A percentile compares a stretch with the other conserved stretches of the same genome.
phyloP scores from a whole-genome alignment of 1,140 invertebrate genomes.

The Dendroctonus valens region DNA sequence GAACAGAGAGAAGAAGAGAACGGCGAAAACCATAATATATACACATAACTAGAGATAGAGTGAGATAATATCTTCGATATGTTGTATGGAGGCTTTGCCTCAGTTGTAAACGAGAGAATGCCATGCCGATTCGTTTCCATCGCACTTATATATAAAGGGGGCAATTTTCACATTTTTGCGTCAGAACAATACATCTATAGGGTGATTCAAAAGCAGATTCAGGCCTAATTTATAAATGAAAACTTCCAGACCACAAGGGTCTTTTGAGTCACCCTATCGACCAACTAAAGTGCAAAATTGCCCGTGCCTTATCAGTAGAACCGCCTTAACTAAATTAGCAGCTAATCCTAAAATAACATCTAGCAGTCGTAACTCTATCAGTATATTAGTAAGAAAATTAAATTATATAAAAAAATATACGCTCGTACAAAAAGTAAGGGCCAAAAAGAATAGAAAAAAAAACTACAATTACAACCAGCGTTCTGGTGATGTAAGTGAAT shows the following conservation, averaged over 20 bases:
- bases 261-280: no score
- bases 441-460: no score
- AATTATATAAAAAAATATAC: slow-evolving; percentile 9
- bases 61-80: slow-evolving; percentile 42
- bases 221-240: no score
- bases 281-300: no score
- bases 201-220: no score
- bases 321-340: neutral
- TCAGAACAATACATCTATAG: neutral
- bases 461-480: neutral
- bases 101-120: slow-evolving; percentile 44
- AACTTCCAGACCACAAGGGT: no score
- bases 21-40: slow-evolving; percentile 37
- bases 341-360: slow-evolving; percentile 19
- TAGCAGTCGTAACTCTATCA: slow-evolving; percentile 9
- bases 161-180: slow-evolving; percentile 2
- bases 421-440: slow-evolving; percentile 1
- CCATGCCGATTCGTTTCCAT: slow-evolving; percentile 37
- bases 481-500: slow-evolving; percentile 39
- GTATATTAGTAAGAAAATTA: slow-evolving; percentile 8
- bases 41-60: slow-evolving; percentile 35
- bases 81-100: slow-evolving; percentile 38
- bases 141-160: slow-evolving; percentile 35
- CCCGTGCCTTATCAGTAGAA: neutral
- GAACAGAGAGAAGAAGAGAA: slow-evolving; percentile 33